phyloP scores from a whole-genome alignment of 2,797 vertebrate genomes.

The Cossypha caffra region DNA sequence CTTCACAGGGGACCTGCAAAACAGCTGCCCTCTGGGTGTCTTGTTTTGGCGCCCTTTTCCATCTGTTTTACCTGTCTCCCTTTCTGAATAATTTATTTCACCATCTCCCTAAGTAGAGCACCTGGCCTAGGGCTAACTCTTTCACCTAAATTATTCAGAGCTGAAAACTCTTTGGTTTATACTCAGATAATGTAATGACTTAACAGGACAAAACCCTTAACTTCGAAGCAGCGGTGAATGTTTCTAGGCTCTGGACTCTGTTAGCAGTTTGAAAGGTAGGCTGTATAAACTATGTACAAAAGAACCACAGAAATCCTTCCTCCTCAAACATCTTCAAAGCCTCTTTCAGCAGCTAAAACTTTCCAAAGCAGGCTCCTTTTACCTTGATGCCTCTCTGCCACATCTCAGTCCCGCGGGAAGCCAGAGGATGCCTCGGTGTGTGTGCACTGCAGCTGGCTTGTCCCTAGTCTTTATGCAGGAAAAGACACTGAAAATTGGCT shows the following conservation, averaged over 20 bases:
- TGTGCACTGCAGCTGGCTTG: not conserved
- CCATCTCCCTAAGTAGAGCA: slow-evolving; percentile 87
- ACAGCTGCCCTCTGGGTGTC: slow-evolving; percentile 78
- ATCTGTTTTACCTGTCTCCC: slow-evolving; percentile 85
- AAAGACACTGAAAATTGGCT: not conserved
- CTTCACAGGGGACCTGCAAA: slow-evolving; percentile 57
- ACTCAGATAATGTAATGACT: slow-evolving; percentile 78
- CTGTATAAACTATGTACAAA: slow-evolving; percentile 38
- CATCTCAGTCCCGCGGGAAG: not conserved
- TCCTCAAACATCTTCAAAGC: slow-evolving; percentile 13
- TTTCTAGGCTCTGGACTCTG: slow-evolving; percentile 40
- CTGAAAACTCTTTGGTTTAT: slow-evolving; percentile 78
- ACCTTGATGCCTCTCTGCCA: not conserved
- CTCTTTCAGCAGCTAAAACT: slow-evolving; percentile 3
- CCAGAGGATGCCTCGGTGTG: not conserved
- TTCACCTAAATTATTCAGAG: slow-evolving; percentile 85
- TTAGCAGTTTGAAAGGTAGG: slow-evolving; percentile 50
- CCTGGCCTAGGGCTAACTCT: slow-evolving; percentile 83
- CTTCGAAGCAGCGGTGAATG: slow-evolving; percentile 31
- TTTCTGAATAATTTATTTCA: slow-evolving; percentile 86
- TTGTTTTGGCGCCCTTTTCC: slow-evolving; percentile 81
- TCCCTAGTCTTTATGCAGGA: not conserved
- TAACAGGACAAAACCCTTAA: slow-evolving; percentile 65
- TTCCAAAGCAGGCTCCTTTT: not conserved
- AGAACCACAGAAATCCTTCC: slow-evolving; percentile 14